These are phyloP conservation scores for Crocallis elinguaria DNA, from an alignment of 2,888 invertebrate species.

Conservation along the genomic window DNA sequence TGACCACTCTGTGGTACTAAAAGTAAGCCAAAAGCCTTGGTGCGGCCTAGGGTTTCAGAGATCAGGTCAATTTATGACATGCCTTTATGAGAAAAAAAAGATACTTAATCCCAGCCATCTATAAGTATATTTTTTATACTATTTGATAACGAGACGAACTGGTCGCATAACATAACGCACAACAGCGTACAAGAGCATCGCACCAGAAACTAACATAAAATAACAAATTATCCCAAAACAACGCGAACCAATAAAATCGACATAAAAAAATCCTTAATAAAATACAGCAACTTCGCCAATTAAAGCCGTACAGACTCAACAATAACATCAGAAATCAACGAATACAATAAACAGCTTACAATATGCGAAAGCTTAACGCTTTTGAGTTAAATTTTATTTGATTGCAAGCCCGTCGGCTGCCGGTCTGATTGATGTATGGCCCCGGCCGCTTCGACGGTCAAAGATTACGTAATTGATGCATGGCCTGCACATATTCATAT, in stretches of 20 bases:
- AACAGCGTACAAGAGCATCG: too few relatives aligned
- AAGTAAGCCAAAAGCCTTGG: too few relatives aligned
- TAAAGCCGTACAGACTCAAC: slow-evolving; percentile 17
- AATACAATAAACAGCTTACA: slow-evolving; percentile 46
- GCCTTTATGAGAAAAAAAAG: too few relatives aligned
- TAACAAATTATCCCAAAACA: not conserved
- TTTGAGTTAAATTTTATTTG: slow-evolving; percentile 83
- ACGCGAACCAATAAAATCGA: slow-evolving; percentile 2
- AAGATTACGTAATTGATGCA: slow-evolving; percentile 73
- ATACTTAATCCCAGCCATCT: too few relatives aligned
- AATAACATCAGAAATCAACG: slow-evolving; percentile 30
- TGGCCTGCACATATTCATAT: slow-evolving; percentile 51
- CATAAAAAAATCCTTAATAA: slow-evolving; percentile 5
- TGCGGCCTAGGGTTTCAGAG: too few relatives aligned
- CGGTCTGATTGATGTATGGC: slow-evolving; percentile 78
- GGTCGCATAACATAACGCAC: too few relatives aligned
- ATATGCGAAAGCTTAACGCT: slow-evolving; percentile 51
- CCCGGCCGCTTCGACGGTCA: slow-evolving; percentile 55
- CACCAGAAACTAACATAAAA: not conserved
- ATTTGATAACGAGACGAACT: too few relatives aligned
- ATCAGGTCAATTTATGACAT: too few relatives aligned
- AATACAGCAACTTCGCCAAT: slow-evolving; percentile 9
- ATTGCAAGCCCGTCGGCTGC: slow-evolving; percentile 70
- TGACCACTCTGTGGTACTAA: too few relatives aligned
- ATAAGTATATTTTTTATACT: too few relatives aligned